A percentile compares a stretch with the other conserved stretches of the same genome.
Evolutionary conservation across 2,113 vertebrate genomes (phyloP).

Genomic region (Thalassarche chlororhynchos): DNA sequence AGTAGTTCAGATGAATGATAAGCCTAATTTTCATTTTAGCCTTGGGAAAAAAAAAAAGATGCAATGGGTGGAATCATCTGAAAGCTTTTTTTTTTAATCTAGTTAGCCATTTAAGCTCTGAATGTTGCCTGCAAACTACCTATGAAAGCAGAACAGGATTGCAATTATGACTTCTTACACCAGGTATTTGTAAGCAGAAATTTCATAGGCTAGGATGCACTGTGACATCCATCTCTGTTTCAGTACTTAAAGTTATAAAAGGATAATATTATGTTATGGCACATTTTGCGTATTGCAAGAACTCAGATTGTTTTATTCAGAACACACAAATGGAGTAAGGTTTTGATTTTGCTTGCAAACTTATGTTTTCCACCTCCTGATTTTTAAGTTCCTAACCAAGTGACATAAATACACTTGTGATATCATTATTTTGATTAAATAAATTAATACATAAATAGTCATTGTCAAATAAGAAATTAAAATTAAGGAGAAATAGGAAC

Average conservation of each 20-base stretch:
- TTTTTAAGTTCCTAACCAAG: neutral
- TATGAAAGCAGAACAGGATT: neutral
- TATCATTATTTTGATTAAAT: neutral
- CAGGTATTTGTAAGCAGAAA: neutral
- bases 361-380: neutral
- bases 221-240: neutral
- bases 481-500: neutral
- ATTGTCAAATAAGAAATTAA: neutral
- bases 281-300: neutral
- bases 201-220: neutral
- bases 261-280: neutral
- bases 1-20: neutral
- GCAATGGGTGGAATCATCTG: rapidly evolving
- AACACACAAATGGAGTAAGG: neutral
- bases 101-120: neutral
- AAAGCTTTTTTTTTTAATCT: neutral
- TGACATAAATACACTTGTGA: neutral
- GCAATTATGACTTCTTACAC: neutral
- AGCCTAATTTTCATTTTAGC: neutral
- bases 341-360: neutral
- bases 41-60: neutral
- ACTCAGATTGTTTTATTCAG: neutral
- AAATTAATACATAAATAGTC: neutral
- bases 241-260: neutral
- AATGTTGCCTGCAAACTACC: neutral